Conservation (phyloP, 2,888 invertebrate genomes). For the Eupsilia transversa region DNA sequence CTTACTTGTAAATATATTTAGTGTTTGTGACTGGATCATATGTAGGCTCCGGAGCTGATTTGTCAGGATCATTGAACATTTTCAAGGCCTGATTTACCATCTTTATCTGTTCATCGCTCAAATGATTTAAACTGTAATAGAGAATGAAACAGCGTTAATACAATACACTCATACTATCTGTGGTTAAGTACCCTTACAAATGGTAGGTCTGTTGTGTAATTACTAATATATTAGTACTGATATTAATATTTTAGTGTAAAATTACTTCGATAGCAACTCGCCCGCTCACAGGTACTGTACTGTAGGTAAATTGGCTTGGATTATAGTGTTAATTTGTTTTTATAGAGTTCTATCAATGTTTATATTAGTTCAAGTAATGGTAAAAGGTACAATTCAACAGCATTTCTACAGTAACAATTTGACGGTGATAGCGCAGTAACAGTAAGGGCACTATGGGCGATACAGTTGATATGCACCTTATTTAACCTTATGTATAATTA, state of each 20-base stretch:
- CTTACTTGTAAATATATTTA: conserved; percentile 86
- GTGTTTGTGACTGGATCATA: conserved; percentile 87
- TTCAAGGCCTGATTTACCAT: conserved; percentile 86
- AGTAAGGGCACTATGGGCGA: too few relatives aligned
- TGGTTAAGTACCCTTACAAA: neutral
- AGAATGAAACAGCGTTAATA: neutral
- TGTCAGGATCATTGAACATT: conserved; percentile 83
- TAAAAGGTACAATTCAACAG: too few relatives aligned
- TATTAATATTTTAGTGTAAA: neutral
- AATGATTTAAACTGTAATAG: conserved; percentile 83
- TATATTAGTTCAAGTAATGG: neutral
- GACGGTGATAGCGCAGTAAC: neutral
- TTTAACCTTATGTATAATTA: too few relatives aligned
- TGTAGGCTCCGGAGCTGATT: conserved; percentile 79
- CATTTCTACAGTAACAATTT: neutral
- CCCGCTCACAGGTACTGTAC: too few relatives aligned
- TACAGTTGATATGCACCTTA: neutral
- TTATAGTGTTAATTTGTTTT: neutral
- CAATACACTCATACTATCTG: neutral
- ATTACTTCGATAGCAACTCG: neutral
- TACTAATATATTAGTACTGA: neutral
- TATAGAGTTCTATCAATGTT: neutral
- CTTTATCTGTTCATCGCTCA: conserved; percentile 84
- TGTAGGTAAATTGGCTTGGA: too few relatives aligned
- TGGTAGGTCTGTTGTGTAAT: neutral